Conservation (phyloP, 2,888 invertebrate species). For the Pherbina coryleti region DNA sequence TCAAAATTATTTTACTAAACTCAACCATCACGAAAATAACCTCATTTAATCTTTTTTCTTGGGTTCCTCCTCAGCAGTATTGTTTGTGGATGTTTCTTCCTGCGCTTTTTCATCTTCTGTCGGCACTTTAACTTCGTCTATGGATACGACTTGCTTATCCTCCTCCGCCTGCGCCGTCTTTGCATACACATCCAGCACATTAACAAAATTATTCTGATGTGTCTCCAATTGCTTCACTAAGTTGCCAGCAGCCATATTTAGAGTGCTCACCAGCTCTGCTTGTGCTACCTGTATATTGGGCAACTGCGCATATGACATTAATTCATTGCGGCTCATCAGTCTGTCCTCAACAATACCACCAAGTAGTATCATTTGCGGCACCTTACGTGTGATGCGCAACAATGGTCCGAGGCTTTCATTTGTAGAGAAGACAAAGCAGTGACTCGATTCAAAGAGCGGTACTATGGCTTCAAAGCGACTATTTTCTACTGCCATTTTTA, state of each 20-base stretch:
- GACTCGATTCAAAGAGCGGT: constrained; percentile 75
- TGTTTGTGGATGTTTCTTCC: not conserved
- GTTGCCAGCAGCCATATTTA: constrained; percentile 76
- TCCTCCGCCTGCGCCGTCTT: constrained; percentile 39
- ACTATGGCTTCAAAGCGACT: constrained; percentile 79
- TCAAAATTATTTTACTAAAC: too few species aligned
- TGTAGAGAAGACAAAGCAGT: constrained; percentile 79
- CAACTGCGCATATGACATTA: constrained; percentile 76
- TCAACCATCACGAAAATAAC: too few species aligned
- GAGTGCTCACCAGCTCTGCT: constrained; percentile 77
- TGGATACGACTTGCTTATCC: not conserved
- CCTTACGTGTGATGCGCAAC: constrained; percentile 77
- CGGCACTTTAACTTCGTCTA: not conserved
- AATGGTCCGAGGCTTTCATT: constrained; percentile 75
- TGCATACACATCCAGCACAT: constrained; percentile 76
- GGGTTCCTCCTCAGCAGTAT: not conserved
- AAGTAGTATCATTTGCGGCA: constrained; percentile 79
- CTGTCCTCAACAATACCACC: constrained; percentile 83
- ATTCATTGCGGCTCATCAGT: constrained; percentile 78
- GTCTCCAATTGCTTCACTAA: constrained; percentile 77
- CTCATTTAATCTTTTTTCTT: not conserved
- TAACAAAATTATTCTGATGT: constrained; percentile 78
- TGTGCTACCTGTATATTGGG: constrained; percentile 77
- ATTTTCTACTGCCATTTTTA: constrained; percentile 75
- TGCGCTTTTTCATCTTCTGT: constrained; percentile 25